phyloP scores from a whole-genome alignment of 2,888 invertebrate species.

The Cataglyphis altisquamis region DNA sequence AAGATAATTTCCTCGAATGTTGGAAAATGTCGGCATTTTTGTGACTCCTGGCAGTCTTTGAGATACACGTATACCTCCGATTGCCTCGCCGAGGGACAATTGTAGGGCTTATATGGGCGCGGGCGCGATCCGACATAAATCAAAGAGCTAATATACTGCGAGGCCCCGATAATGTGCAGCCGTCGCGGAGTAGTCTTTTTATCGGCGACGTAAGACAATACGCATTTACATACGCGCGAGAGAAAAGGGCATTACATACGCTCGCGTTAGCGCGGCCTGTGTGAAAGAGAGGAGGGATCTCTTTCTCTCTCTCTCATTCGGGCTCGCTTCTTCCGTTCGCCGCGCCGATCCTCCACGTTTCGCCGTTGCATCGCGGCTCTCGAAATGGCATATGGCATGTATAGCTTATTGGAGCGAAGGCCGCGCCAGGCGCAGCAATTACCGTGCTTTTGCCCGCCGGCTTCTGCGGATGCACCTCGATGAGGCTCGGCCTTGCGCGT shows the following conservation, averaged over 20 bases:
- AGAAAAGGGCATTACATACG: conserved; percentile 70
- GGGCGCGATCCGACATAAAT: conserved; percentile 82
- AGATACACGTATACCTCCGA: conserved; percentile 53
- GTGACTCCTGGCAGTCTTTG: conserved; percentile 17
- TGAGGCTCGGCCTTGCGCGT: conserved; percentile 59
- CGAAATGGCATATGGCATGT: conserved; percentile 71
- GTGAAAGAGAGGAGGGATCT: conserved; percentile 38
- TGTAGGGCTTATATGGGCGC: conserved; percentile 83
- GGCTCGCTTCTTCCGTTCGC: conserved; percentile 36
- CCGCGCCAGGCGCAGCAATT: conserved; percentile 80
- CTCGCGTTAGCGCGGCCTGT: conserved; percentile 63
- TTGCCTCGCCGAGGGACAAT: conserved; percentile 72
- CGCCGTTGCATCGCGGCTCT: conserved; percentile 28
- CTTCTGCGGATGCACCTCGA: conserved; percentile 75
- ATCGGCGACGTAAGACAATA: conserved; percentile 84
- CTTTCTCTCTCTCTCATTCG: not conserved
- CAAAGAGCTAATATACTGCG: conserved; percentile 85
- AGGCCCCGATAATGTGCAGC: conserved; percentile 80
- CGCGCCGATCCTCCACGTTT: conserved; percentile 37
- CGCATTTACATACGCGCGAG: conserved; percentile 84
- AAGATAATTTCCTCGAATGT: conserved; percentile 21
- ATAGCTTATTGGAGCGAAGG: conserved; percentile 78
- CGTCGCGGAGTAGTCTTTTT: conserved; percentile 82
- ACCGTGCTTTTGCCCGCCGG: conserved; percentile 80
- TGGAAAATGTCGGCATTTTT: conserved; percentile 19